Conservation (phyloP, 2,113 vertebrate species). For the Dascyllus trimaculatus region DNA sequence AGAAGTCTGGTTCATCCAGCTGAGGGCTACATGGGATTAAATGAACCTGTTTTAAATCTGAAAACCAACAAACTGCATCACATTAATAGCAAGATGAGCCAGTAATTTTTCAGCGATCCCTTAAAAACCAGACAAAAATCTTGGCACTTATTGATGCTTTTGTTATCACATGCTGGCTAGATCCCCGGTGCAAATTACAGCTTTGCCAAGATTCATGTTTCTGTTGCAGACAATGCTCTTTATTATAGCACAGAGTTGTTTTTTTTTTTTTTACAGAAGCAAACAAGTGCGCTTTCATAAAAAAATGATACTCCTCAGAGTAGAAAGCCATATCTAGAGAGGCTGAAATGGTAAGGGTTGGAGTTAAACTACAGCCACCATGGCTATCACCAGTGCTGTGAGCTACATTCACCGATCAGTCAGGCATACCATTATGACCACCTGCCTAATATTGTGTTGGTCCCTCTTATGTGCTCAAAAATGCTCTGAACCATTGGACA, state of each 20-base stretch:
- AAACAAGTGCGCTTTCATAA: conserved; percentile 4
- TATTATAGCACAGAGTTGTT: conserved; percentile 30
- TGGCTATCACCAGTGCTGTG: not conserved
- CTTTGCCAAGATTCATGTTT: conserved; percentile 47
- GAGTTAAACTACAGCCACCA: not conserved
- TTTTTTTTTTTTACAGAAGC: conserved; percentile 21
- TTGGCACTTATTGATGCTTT: conserved; percentile 30
- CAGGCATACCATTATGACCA: no score
- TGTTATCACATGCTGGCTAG: conserved; percentile 40
- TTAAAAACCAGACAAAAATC: not conserved
- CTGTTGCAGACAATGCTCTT: not conserved
- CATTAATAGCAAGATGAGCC: not conserved
- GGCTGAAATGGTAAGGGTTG: not conserved
- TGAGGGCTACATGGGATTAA: not conserved
- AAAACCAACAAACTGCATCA: not conserved
- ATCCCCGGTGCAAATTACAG: conserved; percentile 20
- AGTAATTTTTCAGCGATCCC: not conserved
- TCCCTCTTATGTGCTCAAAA: no score
- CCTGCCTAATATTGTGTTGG: no score
- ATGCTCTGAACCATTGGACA: no score
- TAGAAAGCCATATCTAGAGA: not conserved
- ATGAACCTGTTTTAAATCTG: not conserved
- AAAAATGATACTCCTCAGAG: not conserved
- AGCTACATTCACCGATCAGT: no score
- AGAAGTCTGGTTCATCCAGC: conserved; percentile 1